phyloP scores from a whole-genome alignment of 2,797 vertebrate species.

The Hoplostethus atlanticus region DNA sequence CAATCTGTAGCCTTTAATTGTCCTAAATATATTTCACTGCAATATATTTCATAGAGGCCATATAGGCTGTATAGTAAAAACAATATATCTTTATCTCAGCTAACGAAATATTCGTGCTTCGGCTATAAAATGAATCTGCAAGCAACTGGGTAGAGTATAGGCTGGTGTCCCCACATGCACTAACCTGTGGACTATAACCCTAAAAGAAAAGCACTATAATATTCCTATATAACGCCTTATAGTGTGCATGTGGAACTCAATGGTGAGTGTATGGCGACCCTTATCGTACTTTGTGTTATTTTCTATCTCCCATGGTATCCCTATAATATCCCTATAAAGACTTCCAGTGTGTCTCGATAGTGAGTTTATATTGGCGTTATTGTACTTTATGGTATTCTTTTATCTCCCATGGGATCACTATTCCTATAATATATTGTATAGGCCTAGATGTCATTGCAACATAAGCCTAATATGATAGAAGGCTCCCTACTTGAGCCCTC shows the following conservation, averaged over 20 bases:
- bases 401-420: constrained; percentile 18
- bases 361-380: constrained; percentile 18
- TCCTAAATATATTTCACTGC: not conserved
- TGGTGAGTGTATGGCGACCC: constrained; percentile 63
- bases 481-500: constrained; percentile 77
- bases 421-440: constrained; percentile 52
- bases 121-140: constrained; percentile 43
- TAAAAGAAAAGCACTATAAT: constrained; percentile 71
- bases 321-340: constrained; percentile 23
- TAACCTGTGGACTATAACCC: constrained; percentile 60
- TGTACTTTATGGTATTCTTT: not conserved
- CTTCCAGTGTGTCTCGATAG: constrained; percentile 24
- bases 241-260: constrained; percentile 61
- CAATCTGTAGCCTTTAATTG: not conserved
- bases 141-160: constrained; percentile 21
- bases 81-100: constrained; percentile 9
- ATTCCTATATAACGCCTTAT: constrained; percentile 48
- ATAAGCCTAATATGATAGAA: constrained; percentile 68
- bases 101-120: constrained; percentile 14
- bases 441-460: constrained; percentile 66
- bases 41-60: no score
- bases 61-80: not conserved
- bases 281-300: constrained; percentile 50
- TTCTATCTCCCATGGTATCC: constrained; percentile 57
- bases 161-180: constrained; percentile 43